These are phyloP conservation scores for Callithrix jacchus DNA, from an alignment of 2,113 vertebrate species.

Conservation along the genomic window DNA sequence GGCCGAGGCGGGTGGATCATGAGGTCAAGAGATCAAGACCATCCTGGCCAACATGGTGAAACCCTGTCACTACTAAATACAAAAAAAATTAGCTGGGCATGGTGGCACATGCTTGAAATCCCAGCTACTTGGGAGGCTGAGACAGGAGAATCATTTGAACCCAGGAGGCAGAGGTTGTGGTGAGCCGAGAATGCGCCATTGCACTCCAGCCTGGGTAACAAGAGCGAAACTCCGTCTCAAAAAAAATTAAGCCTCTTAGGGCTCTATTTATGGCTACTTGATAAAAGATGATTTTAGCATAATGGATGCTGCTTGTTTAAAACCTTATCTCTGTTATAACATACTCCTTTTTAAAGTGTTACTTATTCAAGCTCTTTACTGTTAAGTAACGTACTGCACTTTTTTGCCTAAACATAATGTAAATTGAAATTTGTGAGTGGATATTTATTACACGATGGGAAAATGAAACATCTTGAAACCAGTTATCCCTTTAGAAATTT, in stretches of 20 bases:
- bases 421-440: conserved; percentile 45
- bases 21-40: too few relatives aligned
- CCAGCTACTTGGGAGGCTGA: too few relatives aligned
- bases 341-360: conserved; percentile 49
- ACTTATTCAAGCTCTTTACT: not conserved
- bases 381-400: not conserved
- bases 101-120: too few relatives aligned
- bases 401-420: conserved; percentile 25
- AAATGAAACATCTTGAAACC: conserved; percentile 49
- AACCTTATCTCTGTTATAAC: conserved; percentile 12
- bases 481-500: conserved; percentile 23
- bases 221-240: too few relatives aligned
- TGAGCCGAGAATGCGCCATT: too few relatives aligned
- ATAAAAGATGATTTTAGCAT: conserved; percentile 9
- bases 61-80: too few relatives aligned
- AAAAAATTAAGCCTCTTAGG: conserved; percentile 1
- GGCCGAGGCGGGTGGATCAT: too few relatives aligned
- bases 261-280: not conserved
- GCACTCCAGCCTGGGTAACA: too few relatives aligned
- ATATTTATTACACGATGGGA: conserved; percentile 14
- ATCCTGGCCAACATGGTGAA: too few relatives aligned
- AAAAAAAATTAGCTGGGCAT: too few relatives aligned
- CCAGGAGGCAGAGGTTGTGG: too few relatives aligned
- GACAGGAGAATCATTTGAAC: too few relatives aligned
- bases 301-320: conserved; percentile 34